phyloP scores from a whole-genome alignment of 2,888 invertebrate genomes.

The Ligdia adustata region DNA sequence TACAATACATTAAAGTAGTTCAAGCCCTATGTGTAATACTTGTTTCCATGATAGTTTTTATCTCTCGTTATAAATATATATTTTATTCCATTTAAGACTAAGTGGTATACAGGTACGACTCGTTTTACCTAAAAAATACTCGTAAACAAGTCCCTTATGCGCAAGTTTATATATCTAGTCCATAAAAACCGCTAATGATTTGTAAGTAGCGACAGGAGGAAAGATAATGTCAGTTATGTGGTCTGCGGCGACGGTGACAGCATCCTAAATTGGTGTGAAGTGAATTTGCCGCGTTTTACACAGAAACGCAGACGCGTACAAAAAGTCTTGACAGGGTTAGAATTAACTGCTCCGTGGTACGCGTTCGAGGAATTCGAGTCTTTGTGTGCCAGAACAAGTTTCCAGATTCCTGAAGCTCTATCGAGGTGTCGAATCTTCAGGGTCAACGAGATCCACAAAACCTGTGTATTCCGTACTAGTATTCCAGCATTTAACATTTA shows the following conservation, averaged over 20 bases:
- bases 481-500: too few species aligned
- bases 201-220: constrained; percentile 17
- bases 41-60: constrained; percentile 12
- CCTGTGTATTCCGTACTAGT: constrained; percentile 25
- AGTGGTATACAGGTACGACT: constrained; percentile 6
- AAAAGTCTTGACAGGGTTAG: constrained; percentile 57
- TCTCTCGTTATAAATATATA: constrained; percentile 19
- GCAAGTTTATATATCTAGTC: constrained; percentile 14
- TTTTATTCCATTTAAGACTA: constrained; percentile 32
- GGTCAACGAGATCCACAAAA: constrained; percentile 41
- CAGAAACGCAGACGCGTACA: constrained; percentile 38
- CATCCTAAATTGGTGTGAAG: constrained; percentile 49
- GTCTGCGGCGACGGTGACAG: constrained; percentile 23
- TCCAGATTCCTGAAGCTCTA: constrained; percentile 55
- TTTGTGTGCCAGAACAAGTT: constrained; percentile 56
- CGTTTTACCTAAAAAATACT: constrained; percentile 20
- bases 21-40: constrained; percentile 5
- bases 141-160: constrained; percentile 12
- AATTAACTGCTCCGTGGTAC: constrained; percentile 59
- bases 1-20: too few species aligned
- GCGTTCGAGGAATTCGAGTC: constrained; percentile 64
- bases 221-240: constrained; percentile 30
- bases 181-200: constrained; percentile 27
- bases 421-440: constrained; percentile 51
- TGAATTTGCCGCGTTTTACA: constrained; percentile 46